phyloP scores from a whole-genome alignment of 2,113 vertebrate genomes.

The Jaculus jaculus region DNA sequence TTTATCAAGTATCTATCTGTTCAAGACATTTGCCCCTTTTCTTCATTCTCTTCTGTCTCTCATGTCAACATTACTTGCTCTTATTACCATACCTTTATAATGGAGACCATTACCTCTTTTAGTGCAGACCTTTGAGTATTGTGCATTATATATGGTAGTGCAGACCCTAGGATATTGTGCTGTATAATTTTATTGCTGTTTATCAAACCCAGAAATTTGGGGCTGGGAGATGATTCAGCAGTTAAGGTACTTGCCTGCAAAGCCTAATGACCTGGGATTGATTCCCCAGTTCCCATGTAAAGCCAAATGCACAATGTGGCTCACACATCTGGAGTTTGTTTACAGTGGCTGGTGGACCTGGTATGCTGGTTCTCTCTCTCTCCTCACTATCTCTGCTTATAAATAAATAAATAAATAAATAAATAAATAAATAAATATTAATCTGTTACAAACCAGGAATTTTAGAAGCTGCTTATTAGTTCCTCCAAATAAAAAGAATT shows the following conservation, averaged over 20 bases:
- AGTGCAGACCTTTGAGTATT: background rate
- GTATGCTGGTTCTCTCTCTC: too few relatives aligned
- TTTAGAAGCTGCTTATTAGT: conserved; percentile 19
- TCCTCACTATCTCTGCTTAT: too few relatives aligned
- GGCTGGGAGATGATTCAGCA: too few relatives aligned
- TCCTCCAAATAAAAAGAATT: background rate
- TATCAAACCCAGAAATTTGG: too few relatives aligned
- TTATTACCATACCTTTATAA: background rate
- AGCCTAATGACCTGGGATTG: too few relatives aligned
- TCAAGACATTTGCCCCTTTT: background rate
- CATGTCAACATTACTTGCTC: background rate
- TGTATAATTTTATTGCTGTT: background rate
- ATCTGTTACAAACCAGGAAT: background rate
- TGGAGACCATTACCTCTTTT: background rate
- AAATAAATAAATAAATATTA: too few relatives aligned
- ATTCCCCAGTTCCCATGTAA: too few relatives aligned
- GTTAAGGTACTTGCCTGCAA: too few relatives aligned
- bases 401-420: too few relatives aligned
- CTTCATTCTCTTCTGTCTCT: background rate
- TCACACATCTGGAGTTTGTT: too few relatives aligned
- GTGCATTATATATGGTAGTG: background rate
- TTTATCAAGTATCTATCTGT: background rate
- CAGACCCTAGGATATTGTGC: background rate
- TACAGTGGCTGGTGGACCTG: too few relatives aligned
- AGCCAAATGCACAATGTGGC: too few relatives aligned